These are phyloP conservation scores for Procavia capensis DNA, from an alignment of 2,113 vertebrate genomes.

Conservation along the genomic window DNA sequence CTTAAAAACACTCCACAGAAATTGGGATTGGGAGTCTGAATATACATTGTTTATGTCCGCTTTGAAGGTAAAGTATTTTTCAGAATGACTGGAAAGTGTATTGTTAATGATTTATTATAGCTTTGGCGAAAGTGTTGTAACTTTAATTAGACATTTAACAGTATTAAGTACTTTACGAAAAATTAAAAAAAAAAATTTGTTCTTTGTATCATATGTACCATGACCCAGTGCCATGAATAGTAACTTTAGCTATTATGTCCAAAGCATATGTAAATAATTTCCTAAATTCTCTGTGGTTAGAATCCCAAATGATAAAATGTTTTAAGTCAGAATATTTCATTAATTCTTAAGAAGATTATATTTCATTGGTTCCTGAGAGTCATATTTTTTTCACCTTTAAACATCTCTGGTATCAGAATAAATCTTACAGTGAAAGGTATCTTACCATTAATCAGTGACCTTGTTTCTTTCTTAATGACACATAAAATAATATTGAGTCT, in stretches of 20 bases:
- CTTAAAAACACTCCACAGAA: conserved; percentile 96
- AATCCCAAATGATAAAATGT: conserved; percentile 36
- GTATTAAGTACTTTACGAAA: conserved; percentile 47
- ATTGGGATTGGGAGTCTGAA: conserved; percentile 99
- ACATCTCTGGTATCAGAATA: conserved; percentile 28
- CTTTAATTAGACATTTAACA: neutral
- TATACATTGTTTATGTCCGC: conserved; percentile 98
- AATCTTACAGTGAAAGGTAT: neutral
- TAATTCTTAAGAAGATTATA: conserved; percentile 24
- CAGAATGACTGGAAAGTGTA: conserved; percentile 47
- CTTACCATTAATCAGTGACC: neutral
- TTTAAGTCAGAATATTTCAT: conserved; percentile 44
- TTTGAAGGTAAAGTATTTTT: conserved; percentile 92
- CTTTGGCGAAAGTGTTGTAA: neutral
- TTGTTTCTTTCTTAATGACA: conserved; percentile 43
- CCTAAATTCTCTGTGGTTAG: neutral
- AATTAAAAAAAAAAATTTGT: conserved; percentile 32
- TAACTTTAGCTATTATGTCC: neutral
- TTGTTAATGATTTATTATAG: conserved; percentile 1
- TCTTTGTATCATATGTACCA: neutral
- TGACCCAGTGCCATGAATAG: neutral
- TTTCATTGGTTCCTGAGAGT: conserved; percentile 7
- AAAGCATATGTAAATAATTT: conserved; percentile 41
- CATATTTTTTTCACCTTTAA: neutral
- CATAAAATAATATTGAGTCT: neutral